Percentiles rank a stretch among this genome's conserved stretches.
These are phyloP conservation scores for Hermaeophaga mercurialis DNA, from an alignment of 2,888 invertebrate species.

Conservation along the genomic window DNA sequence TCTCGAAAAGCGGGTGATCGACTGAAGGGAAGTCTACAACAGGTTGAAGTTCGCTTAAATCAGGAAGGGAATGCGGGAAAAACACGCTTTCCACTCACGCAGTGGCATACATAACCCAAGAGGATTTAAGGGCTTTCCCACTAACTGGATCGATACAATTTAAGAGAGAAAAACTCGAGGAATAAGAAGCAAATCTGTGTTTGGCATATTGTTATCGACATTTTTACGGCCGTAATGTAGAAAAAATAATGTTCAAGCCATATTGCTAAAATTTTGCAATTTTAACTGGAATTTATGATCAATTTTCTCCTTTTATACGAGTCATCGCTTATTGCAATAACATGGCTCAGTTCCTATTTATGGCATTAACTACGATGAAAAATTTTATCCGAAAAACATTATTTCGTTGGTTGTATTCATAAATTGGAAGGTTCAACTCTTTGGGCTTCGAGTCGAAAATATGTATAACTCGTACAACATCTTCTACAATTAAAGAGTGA, in stretches of 20 bases:
- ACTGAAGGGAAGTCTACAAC: constrained; percentile 13
- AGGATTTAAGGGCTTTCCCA: constrained; percentile 22
- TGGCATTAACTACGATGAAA: no score
- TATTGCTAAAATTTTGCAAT: no score
- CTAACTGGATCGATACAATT: constrained; percentile 25
- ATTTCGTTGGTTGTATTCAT: no score
- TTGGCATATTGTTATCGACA: constrained; percentile 27
- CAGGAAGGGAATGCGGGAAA: constrained; percentile 27
- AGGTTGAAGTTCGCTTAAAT: constrained; percentile 20
- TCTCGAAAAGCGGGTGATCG: constrained; percentile 14
- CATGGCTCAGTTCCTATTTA: no score
- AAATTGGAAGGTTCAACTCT: no score
- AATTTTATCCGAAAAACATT: no score
- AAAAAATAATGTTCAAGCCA: constrained; percentile 9
- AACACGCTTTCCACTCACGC: constrained; percentile 29
- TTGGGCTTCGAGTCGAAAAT: no score
- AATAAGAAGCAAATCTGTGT: constrained; percentile 28
- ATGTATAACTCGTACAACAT: no score
- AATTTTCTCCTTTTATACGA: no score
- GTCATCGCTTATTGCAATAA: no score
- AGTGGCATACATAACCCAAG: constrained; percentile 23
- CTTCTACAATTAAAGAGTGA: no score
- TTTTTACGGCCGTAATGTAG: constrained; percentile 17
- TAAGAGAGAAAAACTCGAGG: constrained; percentile 23
- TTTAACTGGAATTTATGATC: no score